Evolutionary conservation across 2,888 invertebrate genomes (phyloP), one percentile per base, ranked within the genome.

Genomic region (Hanleya hanleyi): DNA sequence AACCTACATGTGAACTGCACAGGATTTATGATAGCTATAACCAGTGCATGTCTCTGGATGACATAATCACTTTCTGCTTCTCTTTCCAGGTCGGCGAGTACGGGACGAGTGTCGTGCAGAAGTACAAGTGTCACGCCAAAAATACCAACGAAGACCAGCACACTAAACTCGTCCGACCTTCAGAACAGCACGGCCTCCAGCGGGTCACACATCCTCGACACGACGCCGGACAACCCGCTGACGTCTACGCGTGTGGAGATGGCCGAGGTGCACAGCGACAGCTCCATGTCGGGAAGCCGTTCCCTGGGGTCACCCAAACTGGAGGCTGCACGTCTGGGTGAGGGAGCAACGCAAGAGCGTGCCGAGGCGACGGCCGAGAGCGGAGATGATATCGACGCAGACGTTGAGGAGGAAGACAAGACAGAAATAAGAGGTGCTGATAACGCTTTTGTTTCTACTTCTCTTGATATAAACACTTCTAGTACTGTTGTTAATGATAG

Each of bases 81-180:
- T 51, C 57, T 9, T 83, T 81, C 12, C 83, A 90, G 90, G 76
- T 86, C 89, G 18, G 84, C 86, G 4, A 89, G 89, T 81, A 41
- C 12, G 12, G 86, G 89, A 67, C 82, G 90, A n/a, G 87, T 89
- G 32, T 88, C 88, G 9, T 86, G 84, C 75, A 83, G 89, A 49
- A 90, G 90, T 72, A 84, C 86, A n/a, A 89, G 87, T 72, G 88
- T 87, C 22, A 89, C 89, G n/a, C 88, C 89, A 29, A 88, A 87
- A 77, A 86, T 86, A 68, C 78, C 84, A 47, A 74, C 84, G 77
- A 87, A 86, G 75, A 83, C 85, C n/a, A 83, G 86, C 61, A 84
- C 87, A 67, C 83, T 89, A 71, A 88, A 88, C 75, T 89, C 89
- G 35, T 83, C 86, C 22, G 87, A 88, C 75, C 81, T 86, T 29